Evolutionary conservation across 2,113 vertebrate genomes (phyloP).

Genomic region (Zosterops pallidus): DNA sequence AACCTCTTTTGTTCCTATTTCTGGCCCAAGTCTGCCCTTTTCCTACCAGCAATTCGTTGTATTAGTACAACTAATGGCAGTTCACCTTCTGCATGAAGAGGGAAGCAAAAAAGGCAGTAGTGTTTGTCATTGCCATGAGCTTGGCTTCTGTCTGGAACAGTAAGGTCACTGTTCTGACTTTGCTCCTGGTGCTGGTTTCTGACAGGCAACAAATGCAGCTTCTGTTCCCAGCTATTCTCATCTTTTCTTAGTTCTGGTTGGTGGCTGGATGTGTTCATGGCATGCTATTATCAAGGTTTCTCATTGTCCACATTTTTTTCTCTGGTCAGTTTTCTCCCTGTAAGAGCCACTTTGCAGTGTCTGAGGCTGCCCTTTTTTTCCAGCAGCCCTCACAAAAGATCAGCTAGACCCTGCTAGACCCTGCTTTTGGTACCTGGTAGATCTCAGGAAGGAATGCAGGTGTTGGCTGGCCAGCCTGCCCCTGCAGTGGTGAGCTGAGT

Average conservation of each 20-base stretch:
- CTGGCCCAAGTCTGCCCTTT: constrained; percentile 15
- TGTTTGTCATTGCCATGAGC: constrained; percentile 21
- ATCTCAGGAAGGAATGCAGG: not conserved
- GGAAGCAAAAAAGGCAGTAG: not conserved
- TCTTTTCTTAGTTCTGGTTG: not conserved
- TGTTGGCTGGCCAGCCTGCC: not conserved
- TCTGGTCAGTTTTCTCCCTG: not conserved
- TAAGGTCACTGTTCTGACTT: constrained; percentile 36
- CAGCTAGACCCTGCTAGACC: not conserved
- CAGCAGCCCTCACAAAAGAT: not conserved
- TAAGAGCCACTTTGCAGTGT: not conserved
- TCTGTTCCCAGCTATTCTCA: not conserved
- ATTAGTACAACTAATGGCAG: not conserved
- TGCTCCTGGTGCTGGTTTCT: constrained; percentile 39
- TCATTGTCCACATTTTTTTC: not conserved
- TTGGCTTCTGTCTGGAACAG: not conserved
- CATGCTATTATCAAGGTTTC: not conserved
- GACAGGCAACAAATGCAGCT: constrained; percentile 10
- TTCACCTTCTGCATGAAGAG: constrained; percentile 2
- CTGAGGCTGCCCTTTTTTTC: not conserved
- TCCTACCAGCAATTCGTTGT: not conserved
- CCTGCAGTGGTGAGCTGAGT: not conserved
- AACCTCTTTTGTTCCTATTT: constrained; percentile 2
- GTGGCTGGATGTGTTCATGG: not conserved
- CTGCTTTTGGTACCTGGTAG: not conserved